These are phyloP conservation scores for Andinoacara biseriatus DNA, from an alignment of 2,113 vertebrate genomes.

Conservation along the genomic window DNA sequence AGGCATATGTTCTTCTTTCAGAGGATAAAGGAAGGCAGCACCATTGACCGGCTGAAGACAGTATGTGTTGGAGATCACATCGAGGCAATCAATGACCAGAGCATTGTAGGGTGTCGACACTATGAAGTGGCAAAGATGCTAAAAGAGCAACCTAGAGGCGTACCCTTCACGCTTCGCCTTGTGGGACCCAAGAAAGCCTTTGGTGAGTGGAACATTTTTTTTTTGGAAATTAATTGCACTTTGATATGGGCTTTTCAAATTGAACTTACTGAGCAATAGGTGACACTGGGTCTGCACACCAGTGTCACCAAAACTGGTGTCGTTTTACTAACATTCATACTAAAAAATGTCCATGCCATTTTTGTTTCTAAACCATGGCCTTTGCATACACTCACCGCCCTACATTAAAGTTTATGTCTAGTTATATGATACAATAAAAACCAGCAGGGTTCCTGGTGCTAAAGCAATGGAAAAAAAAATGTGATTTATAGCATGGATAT, in stretches of 20 bases:
- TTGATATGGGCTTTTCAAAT: not conserved
- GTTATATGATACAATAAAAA: not conserved
- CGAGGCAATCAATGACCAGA: constrained; percentile 96
- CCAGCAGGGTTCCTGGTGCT: not conserved
- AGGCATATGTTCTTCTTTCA: constrained; percentile 51
- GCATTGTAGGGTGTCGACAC: constrained; percentile 96
- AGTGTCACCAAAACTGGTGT: not conserved
- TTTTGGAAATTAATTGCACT: not conserved
- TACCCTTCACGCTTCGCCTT: constrained; percentile 91
- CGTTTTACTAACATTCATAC: not conserved
- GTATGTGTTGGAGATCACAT: constrained; percentile 96
- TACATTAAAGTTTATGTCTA: not conserved
- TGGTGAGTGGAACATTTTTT: constrained; percentile 80
- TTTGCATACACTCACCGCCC: not conserved
- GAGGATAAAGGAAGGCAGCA: constrained; percentile 96
- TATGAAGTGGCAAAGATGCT: constrained; percentile 98
- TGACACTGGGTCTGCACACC: not conserved
- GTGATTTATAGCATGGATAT: not conserved
- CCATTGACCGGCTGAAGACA: constrained; percentile 86
- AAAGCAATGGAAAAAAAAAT: not conserved
- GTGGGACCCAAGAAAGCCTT: constrained; percentile 95
- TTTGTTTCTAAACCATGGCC: not conserved
- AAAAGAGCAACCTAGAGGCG: constrained; percentile 89
- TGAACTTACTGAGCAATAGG: not conserved
- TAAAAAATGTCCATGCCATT: not conserved